These are phyloP conservation scores for Hydrolagus colliei DNA, from an alignment of 2,797 vertebrate genomes.

Conservation along the genomic window DNA sequence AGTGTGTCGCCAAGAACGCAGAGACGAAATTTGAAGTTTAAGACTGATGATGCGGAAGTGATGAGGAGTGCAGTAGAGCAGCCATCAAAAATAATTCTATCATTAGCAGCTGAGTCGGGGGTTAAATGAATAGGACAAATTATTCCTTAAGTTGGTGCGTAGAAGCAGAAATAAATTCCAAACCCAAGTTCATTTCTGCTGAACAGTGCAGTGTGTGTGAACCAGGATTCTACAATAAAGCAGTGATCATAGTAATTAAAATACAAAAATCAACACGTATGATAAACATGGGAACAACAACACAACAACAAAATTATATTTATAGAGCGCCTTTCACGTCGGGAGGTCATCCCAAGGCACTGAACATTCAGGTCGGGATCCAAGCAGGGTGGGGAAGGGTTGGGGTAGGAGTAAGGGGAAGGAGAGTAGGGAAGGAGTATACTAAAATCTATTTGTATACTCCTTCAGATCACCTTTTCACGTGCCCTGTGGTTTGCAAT, in stretches of 20 bases:
- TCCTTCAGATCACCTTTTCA: slow-evolving; percentile 29
- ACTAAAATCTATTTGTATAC: not conserved
- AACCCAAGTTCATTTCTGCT: not conserved
- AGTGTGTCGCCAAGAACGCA: not conserved
- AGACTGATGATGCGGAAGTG: slow-evolving; percentile 5
- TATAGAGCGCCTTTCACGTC: no score
- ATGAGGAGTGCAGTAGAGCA: slow-evolving; percentile 9
- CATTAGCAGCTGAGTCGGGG: slow-evolving; percentile 7
- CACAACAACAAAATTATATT: no score
- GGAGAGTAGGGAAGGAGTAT: no score
- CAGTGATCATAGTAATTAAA: no score
- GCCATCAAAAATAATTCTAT: not conserved
- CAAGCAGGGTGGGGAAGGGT: no score
- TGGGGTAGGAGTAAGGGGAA: no score
- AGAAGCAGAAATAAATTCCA: not conserved
- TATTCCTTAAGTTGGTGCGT: not conserved
- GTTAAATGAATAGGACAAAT: slow-evolving; percentile 4
- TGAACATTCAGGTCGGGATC: no score
- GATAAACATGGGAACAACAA: no score
- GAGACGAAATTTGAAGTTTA: not conserved
- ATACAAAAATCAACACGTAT: no score
- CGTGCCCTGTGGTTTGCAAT: not conserved
- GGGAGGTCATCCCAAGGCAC: no score
- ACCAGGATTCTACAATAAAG: not conserved
- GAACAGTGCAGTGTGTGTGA: not conserved